Conservation (phyloP, 2,113 vertebrate genomes). For the Columba livia region DNA sequence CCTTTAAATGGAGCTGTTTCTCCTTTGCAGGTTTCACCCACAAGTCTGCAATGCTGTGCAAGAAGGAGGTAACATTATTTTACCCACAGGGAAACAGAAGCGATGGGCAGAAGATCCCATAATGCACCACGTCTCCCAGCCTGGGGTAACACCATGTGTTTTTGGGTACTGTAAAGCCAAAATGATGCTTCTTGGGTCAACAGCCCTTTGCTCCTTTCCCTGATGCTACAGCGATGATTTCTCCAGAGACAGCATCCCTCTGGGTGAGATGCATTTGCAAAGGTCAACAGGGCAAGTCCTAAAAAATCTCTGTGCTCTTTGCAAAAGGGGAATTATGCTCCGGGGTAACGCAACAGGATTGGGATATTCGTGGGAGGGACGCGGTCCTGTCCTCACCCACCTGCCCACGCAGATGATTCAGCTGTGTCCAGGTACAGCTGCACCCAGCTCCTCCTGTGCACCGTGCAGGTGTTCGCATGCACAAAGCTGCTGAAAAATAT, state of each 20-base stretch:
- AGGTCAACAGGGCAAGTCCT: neutral
- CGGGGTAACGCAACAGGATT: fast-evolving
- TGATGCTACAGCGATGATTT: fast-evolving
- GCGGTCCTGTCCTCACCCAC: neutral
- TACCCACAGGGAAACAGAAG: neutral
- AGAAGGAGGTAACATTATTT: neutral
- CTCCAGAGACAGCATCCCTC: fast-evolving
- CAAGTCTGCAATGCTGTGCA: fast-evolving
- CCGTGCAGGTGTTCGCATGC: fast-evolving
- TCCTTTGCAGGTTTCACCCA: neutral
- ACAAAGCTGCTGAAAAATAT: neutral
- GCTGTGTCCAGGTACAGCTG: neutral
- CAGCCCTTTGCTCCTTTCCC: neutral
- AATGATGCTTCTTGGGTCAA: neutral
- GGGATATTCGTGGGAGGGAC: neutral
- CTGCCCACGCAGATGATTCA: neutral
- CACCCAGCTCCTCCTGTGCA: neutral
- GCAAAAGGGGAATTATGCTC: fast-evolving
- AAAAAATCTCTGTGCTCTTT: neutral
- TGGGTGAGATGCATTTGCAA: fast-evolving
- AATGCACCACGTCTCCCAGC: neutral
- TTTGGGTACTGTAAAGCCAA: neutral
- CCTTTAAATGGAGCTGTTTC: neutral
- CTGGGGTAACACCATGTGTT: fast-evolving
- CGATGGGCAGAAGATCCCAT: neutral